Base-by-base conservation (phyloP, 2,113 vertebrate genomes). In the Ellobius talpinus region DNA sequence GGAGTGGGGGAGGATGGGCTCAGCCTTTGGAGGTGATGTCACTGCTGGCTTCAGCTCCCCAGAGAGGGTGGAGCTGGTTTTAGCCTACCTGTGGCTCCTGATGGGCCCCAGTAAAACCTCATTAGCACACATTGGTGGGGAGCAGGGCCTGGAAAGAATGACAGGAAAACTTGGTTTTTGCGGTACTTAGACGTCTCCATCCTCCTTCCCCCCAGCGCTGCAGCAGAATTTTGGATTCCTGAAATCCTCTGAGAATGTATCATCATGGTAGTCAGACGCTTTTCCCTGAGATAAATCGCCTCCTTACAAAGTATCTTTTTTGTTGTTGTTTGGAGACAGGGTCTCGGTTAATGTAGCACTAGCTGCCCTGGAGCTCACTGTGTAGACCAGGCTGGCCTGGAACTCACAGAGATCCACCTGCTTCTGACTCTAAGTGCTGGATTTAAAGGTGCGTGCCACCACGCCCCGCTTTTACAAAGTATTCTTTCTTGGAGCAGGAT, bases 71-170 rank as follows among this genome's bases (percentile, higher is more conserved):
- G 96, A 65, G 93, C 61, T 7, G 72, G 45, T 58, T 90, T 86
- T 45, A 94, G 73, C 74, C 91, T 96, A 98, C 97, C 98, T 98
- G 98, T 90, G 95, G 92, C 90, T 95, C 90, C 0, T 39, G 72
- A 91, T 92, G 93, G 96, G 92, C 86, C 91, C 76, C 95, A 96
- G 11, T 92, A 92, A 94, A 96, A 94, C 91, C 96, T 97, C 94
- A 74, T 93, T 93, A 94, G 92, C 21, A 33, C 65, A 86, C 76
- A 85, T 47, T n/a, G 36, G 70, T 55, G 58, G 79, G 61, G 82
- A 92, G 68, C 91, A 39, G 45, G 88, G 24, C 76, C 97, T 94
- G 92, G 76, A 96, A 97, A 93, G 88, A 94, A 90, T 95, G 90
- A 55, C 55, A 31, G 88, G 84, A n/a, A 95, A 88, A 45, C 72